Evolutionary conservation across 2,888 invertebrate genomes (phyloP).

Genomic region (Dendrolimus houi): DNA sequence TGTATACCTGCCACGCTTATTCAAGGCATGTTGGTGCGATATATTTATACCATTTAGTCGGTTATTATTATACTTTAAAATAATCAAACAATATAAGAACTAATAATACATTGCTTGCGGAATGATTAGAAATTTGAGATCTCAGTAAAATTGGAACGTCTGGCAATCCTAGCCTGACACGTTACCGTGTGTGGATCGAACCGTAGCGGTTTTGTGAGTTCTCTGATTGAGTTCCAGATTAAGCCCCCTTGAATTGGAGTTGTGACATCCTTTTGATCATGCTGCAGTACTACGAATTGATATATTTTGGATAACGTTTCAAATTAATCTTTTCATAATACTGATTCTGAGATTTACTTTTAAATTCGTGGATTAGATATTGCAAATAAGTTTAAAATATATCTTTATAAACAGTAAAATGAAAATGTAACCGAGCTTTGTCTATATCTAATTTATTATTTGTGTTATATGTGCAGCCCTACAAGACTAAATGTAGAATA

Average conservation of each 20-base stretch:
- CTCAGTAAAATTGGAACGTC: conserved; percentile 2
- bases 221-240: conserved; percentile 64
- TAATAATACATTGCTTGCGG: too few species aligned
- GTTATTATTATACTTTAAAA: too few species aligned
- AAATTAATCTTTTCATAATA: not conserved
- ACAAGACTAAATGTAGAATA: too few species aligned
- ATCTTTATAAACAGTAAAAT: too few species aligned
- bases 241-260: conserved; percentile 23
- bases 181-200: conserved; percentile 31
- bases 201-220: conserved; percentile 52
- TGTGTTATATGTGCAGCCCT: too few species aligned
- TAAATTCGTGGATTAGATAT: not conserved
- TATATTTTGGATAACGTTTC: not conserved
- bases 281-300: conserved; percentile 1
- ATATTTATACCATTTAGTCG: too few species aligned
- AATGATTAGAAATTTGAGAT: not conserved
- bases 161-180: conserved; percentile 10
- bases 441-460: too few species aligned
- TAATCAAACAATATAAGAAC: too few species aligned
- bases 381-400: too few species aligned
- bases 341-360: not conserved
- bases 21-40: too few species aligned
- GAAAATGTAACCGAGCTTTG: too few species aligned
- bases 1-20: too few species aligned
- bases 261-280: conserved; percentile 27